Percentiles rank a stretch among this genome's conserved stretches.
phyloP scores from a whole-genome alignment of 2,888 invertebrate genomes.

The Ornithoptera alexandrae region DNA sequence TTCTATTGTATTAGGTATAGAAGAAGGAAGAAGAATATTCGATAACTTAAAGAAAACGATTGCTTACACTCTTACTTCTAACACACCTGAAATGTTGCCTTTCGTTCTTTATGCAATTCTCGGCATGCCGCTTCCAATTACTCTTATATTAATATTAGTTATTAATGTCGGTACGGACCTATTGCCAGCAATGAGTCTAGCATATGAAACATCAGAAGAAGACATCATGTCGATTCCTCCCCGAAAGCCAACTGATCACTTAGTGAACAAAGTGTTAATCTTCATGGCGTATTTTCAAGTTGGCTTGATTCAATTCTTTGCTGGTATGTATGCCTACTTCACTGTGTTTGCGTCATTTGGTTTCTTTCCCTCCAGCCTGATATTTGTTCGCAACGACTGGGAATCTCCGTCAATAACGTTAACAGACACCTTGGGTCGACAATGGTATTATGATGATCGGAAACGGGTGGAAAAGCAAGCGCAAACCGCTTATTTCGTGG shows the following conservation, averaged over 20 bases:
- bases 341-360: conserved; percentile 89
- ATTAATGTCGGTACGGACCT: conserved; percentile 91
- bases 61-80: conserved; percentile 90
- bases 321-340: conserved; percentile 89
- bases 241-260: conserved; percentile 74
- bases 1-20: conserved; percentile 91
- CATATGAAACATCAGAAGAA: conserved; percentile 87
- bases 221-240: conserved; percentile 86
- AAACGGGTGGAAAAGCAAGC: conserved; percentile 86
- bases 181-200: conserved; percentile 88
- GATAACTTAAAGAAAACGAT: conserved; percentile 93
- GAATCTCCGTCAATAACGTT: conserved; percentile 82
- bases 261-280: conserved; percentile 82
- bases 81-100: conserved; percentile 91
- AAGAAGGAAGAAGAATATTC: conserved; percentile 90
- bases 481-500: conserved; percentile 89
- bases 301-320: conserved; percentile 90
- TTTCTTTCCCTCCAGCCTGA: conserved; percentile 83
- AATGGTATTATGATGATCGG: conserved; percentile 85
- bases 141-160: conserved; percentile 80
- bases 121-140: conserved; percentile 87
- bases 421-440: conserved; percentile 86
- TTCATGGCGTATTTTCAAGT: conserved; percentile 92
- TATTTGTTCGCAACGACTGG: conserved; percentile 87
- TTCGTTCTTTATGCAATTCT: conserved; percentile 87